Evolutionary conservation across 2,888 invertebrate species (phyloP).

Genomic region (Megastigmus dorsalis): DNA sequence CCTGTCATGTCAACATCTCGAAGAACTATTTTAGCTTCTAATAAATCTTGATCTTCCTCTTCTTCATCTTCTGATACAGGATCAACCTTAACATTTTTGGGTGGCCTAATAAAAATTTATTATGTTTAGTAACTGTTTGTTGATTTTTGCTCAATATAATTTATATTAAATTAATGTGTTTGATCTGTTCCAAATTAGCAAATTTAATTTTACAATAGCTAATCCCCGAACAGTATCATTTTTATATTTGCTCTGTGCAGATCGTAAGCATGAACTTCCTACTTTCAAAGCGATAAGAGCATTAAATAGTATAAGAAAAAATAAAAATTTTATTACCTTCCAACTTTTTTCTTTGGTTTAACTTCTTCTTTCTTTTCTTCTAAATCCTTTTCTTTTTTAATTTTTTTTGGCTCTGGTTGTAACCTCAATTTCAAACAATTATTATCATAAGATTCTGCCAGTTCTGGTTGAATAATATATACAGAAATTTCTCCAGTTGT

Average conservation of each 20-base stretch:
- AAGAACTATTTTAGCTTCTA: slow-evolving; percentile 76
- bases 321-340: slow-evolving; percentile 63
- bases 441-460: slow-evolving; percentile 71
- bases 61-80: slow-evolving; percentile 70
- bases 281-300: slow-evolving; percentile 71
- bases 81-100: slow-evolving; percentile 66
- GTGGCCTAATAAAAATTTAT: slow-evolving; percentile 63
- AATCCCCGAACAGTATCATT: slow-evolving; percentile 64
- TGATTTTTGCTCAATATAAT: slow-evolving; percentile 11
- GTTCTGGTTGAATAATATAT: slow-evolving; percentile 69
- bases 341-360: slow-evolving; percentile 72
- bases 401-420: slow-evolving; percentile 63
- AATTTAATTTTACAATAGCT: slow-evolving; percentile 58
- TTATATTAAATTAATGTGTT: slow-evolving; percentile 56
- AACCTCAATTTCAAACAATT: slow-evolving; percentile 69
- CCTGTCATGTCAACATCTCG: slow-evolving; percentile 71
- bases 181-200: slow-evolving; percentile 69
- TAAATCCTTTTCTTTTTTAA: slow-evolving; percentile 65
- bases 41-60: slow-evolving; percentile 75
- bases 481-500: slow-evolving; percentile 70
- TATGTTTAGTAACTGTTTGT: neutral
- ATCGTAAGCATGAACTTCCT: slow-evolving; percentile 64
- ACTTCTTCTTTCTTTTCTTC: slow-evolving; percentile 66
- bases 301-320: slow-evolving; percentile 41
- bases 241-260: slow-evolving; percentile 72